These are phyloP conservation scores for Limnodromus scolopaceus DNA, from an alignment of 2,797 vertebrate species.

Conservation along the genomic window DNA sequence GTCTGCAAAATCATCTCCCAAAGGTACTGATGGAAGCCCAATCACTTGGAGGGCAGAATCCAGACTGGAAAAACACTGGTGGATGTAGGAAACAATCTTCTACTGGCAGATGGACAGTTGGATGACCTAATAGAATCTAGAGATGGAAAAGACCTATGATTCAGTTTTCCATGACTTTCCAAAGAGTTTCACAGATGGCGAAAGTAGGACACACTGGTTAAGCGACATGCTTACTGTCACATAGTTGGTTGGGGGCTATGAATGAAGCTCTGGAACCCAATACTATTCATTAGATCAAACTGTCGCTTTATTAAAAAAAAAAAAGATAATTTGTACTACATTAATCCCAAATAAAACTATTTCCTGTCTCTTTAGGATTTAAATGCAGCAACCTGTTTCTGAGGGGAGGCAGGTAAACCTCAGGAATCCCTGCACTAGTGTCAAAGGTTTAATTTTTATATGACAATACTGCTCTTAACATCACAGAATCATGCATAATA, in stretches of 20 bases:
- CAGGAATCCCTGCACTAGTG: not conserved
- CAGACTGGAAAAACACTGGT: constrained; percentile 54
- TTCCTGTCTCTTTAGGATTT: not conserved
- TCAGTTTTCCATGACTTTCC: constrained; percentile 44
- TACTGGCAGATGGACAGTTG: constrained; percentile 39
- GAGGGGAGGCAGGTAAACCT: not conserved
- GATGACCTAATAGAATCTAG: constrained; percentile 15
- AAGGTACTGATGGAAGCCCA: not conserved
- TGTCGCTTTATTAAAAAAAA: not conserved
- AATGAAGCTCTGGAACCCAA: not conserved
- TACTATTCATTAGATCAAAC: not conserved
- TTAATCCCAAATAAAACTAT: not conserved
- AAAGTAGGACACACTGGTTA: constrained; percentile 14
- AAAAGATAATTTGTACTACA: not conserved
- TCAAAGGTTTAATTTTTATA: not conserved
- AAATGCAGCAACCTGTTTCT: not conserved
- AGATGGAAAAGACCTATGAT: constrained; percentile 57
- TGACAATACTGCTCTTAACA: not conserved
- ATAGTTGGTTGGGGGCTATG: not conserved
- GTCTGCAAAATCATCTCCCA: not conserved
- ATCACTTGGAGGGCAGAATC: not conserved
- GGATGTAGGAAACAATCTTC: constrained; percentile 49
- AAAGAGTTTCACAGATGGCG: constrained; percentile 46
- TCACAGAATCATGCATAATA: not conserved
- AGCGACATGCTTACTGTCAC: constrained; percentile 10